Evolutionary conservation across 2,113 vertebrate genomes (phyloP).

Genomic region (Burhinus oedicnemus): DNA sequence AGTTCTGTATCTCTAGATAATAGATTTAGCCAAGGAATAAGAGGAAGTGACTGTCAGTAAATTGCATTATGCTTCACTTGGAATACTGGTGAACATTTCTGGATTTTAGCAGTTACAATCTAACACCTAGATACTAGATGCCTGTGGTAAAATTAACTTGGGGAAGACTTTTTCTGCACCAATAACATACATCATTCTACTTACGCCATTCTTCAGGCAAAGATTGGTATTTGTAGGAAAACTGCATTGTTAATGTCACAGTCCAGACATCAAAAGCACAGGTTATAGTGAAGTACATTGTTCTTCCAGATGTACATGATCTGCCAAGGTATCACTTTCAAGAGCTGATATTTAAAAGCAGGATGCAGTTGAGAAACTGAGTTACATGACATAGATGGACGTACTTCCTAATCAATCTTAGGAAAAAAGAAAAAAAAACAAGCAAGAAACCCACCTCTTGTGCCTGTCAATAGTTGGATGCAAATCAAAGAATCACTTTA

Average conservation of each 20-base stretch:
- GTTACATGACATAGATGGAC: neutral
- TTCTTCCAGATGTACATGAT: neutral
- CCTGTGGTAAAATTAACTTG: neutral
- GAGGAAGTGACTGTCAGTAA: neutral
- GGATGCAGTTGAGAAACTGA: neutral
- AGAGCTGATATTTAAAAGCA: neutral
- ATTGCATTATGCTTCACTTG: neutral
- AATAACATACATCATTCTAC: neutral
- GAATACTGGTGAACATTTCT: neutral
- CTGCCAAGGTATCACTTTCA: neutral
- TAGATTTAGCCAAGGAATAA: neutral
- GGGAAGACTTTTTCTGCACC: neutral
- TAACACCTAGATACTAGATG: neutral
- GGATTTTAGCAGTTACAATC: neutral
- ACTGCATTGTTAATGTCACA: neutral
- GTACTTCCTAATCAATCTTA: neutral
- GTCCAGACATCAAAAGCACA: neutral
- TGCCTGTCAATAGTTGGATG: neutral
- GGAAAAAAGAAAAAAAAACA: neutral
- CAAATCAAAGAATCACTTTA: neutral
- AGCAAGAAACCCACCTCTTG: neutral
- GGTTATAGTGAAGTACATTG: neutral
- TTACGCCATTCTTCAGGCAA: neutral
- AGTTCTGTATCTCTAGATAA: neutral
- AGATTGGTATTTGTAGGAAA: neutral